These are phyloP conservation scores for Zaprionus davidi DNA, from an alignment of 1,140 invertebrate genomes.

Conservation along the genomic window DNA sequence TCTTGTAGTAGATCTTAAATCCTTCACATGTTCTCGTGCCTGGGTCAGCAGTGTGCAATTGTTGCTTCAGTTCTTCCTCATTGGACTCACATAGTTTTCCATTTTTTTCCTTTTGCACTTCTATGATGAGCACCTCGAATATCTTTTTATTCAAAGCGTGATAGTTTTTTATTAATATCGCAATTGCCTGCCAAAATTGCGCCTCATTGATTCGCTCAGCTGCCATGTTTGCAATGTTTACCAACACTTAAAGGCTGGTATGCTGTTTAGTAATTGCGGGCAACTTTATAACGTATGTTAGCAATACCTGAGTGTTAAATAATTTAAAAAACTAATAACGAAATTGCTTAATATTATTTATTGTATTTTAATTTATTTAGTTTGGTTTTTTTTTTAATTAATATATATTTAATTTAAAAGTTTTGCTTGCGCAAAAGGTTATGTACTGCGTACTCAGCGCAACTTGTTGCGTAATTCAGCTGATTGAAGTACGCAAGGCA, in stretches of 20 bases:
- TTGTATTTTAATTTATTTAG: not conserved
- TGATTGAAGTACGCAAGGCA: constrained; percentile 33
- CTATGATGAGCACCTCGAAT: constrained; percentile 64
- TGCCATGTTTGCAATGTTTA: constrained; percentile 49
- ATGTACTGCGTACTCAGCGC: constrained; percentile 17
- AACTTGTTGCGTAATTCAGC: constrained; percentile 52
- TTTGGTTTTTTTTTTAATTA: not conserved
- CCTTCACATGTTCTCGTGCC: constrained; percentile 33
- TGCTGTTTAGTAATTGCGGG: constrained; percentile 1
- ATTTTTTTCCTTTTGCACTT: constrained; percentile 49
- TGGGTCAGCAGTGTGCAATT: constrained; percentile 6
- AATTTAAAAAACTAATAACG: too few relatives aligned
- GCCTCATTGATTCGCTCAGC: constrained; percentile 40
- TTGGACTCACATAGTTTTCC: constrained; percentile 32
- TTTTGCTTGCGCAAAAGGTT: not conserved
- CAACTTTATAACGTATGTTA: too few relatives aligned
- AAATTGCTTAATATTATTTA: not conserved
- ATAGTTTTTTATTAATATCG: constrained; percentile 73
- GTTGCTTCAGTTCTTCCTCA: constrained; percentile 44
- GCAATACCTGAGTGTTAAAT: too few relatives aligned
- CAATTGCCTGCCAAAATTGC: constrained; percentile 70
- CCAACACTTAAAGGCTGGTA: constrained; percentile 35
- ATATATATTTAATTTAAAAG: not conserved
- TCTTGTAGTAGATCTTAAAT: constrained; percentile 62
- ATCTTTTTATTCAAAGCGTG: constrained; percentile 79